Conservation (phyloP, 2,113 vertebrate genomes). For the Passer montanus region DNA sequence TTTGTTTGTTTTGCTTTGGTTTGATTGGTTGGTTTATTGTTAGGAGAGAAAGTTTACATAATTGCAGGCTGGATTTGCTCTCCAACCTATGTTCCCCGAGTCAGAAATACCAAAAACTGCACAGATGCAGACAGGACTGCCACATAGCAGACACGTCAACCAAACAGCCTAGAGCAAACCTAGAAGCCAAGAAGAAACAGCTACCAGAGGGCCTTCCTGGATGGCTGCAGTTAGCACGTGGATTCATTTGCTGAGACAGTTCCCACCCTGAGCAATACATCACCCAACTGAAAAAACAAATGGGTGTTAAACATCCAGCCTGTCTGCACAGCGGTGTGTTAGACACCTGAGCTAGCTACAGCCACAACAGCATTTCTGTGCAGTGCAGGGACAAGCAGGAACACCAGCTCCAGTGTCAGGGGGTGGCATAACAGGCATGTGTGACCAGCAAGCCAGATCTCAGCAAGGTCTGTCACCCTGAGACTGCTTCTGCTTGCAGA, state of each 20-base stretch:
- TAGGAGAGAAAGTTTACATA: background rate
- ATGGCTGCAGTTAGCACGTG: background rate
- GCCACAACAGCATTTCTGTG: background rate
- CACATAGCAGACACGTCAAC: background rate
- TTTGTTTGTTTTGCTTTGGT: background rate
- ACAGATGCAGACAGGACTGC: background rate
- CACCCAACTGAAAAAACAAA: background rate
- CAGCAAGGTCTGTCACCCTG: background rate
- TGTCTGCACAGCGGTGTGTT: background rate
- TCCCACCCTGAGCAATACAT: background rate
- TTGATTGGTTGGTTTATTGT: background rate
- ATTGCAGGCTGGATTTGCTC: background rate
- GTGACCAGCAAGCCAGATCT: background rate
- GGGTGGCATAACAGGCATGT: fast-evolving
- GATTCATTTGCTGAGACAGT: background rate
- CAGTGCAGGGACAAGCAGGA: background rate
- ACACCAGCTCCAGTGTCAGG: background rate
- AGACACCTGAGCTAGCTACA: background rate
- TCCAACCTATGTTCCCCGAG: background rate
- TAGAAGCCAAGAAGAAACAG: background rate
- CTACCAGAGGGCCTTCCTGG: background rate
- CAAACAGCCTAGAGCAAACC: background rate
- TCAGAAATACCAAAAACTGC: background rate
- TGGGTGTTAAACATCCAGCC: background rate
- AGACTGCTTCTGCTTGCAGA: background rate